Evolutionary conservation across 2,888 invertebrate species (phyloP).

Genomic region (Liopterus haemorrhoidalis): DNA sequence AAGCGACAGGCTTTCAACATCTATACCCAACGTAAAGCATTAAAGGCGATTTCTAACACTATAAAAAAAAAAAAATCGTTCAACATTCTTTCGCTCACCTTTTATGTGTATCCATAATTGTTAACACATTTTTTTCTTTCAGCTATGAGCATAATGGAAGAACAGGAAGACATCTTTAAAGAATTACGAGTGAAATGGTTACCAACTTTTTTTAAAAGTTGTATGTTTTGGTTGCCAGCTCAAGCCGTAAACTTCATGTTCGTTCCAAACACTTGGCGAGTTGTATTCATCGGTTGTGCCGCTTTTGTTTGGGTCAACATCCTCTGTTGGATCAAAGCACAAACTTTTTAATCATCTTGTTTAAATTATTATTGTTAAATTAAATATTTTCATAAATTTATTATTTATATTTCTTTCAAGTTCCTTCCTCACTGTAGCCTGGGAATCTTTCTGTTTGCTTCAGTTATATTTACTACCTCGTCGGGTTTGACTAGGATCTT

Average conservation of each 20-base stretch:
- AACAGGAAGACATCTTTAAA: conserved; percentile 60
- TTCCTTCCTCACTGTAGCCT: too few species aligned
- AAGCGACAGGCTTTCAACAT: too few species aligned
- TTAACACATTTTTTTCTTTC: conserved; percentile 36
- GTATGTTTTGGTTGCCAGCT: conserved; percentile 77
- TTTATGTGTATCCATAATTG: background rate
- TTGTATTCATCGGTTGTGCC: conserved; percentile 71
- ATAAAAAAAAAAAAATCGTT: background rate
- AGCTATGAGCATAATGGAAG: conserved; percentile 73
- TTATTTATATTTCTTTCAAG: too few species aligned
- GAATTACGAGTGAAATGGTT: conserved; percentile 67
- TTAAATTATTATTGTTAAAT: too few species aligned
- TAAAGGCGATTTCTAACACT: background rate
- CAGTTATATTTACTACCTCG: too few species aligned
- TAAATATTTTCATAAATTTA: too few species aligned
- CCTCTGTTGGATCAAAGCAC: conserved; percentile 72
- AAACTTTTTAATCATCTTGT: conserved; percentile 31
- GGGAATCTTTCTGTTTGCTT: too few species aligned
- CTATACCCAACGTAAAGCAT: too few species aligned
- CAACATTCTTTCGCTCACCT: conserved; percentile 11
- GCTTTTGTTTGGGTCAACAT: conserved; percentile 82
- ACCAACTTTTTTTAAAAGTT: conserved; percentile 67
- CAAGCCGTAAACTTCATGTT: conserved; percentile 72
- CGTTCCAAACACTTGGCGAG: conserved; percentile 65
- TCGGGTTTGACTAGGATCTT: too few species aligned